phyloP scores from a whole-genome alignment of 2,888 invertebrate species.

The Monochamus alternatus region DNA sequence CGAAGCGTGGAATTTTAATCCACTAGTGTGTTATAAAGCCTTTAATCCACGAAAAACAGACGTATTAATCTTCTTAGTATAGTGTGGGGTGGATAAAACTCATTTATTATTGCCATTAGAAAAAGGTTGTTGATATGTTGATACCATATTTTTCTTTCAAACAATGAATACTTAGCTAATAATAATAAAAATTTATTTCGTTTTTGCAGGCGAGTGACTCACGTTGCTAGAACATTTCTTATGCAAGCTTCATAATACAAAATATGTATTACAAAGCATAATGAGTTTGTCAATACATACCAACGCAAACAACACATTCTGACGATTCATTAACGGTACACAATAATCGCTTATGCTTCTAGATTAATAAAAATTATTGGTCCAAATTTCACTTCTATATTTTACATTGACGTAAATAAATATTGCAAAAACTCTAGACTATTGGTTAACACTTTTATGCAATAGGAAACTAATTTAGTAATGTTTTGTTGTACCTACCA shows the following conservation, averaged over 20 bases:
- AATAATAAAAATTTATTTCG: too few species aligned
- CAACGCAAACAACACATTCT: slow-evolving; percentile 3
- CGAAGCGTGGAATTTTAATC: too few species aligned
- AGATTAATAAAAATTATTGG: neutral
- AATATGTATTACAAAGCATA: slow-evolving; percentile 27
- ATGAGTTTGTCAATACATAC: slow-evolving; percentile 26
- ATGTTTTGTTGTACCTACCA: neutral
- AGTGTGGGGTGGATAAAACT: too few species aligned
- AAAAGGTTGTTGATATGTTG: too few species aligned
- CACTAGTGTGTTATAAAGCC: too few species aligned
- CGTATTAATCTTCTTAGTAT: too few species aligned
- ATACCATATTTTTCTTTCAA: too few species aligned
- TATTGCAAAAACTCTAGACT: neutral
- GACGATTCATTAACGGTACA: slow-evolving; percentile 6
- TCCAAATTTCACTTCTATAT: neutral
- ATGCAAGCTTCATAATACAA: slow-evolving; percentile 11
- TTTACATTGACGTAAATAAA: neutral
- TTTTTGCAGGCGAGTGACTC: neutral
- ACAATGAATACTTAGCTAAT: too few species aligned
- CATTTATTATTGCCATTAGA: too few species aligned
- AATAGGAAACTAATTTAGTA: neutral
- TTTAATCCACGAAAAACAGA: too few species aligned
- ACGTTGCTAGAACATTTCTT: slow-evolving; percentile 19
- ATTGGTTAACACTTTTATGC: neutral
- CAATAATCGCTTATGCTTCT: neutral